phyloP scores from a whole-genome alignment of 2,888 invertebrate species.

The Oxytorus armatus region DNA sequence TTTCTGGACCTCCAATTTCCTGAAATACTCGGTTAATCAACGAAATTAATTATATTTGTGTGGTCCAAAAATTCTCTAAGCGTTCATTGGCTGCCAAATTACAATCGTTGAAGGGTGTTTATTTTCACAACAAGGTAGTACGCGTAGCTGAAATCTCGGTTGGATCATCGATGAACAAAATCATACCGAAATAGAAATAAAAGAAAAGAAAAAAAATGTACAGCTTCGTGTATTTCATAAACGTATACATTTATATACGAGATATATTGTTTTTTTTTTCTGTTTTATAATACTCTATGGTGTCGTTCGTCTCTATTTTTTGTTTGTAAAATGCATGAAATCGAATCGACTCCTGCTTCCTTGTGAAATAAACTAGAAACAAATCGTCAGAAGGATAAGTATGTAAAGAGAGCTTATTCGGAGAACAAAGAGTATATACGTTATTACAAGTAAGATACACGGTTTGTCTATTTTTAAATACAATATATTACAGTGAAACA shows the following conservation, averaged over 20 bases:
- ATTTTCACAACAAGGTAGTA: too few relatives aligned
- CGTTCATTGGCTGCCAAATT: too few relatives aligned
- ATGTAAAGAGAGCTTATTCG: constrained; percentile 42
- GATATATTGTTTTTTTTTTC: constrained; percentile 41
- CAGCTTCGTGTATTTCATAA: constrained; percentile 67
- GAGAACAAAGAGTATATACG: constrained; percentile 46
- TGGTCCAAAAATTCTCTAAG: too few relatives aligned
- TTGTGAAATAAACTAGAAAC: constrained; percentile 31
- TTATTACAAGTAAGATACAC: constrained; percentile 68
- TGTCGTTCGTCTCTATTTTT: constrained; percentile 30
- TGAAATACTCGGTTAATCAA: too few relatives aligned
- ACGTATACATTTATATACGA: constrained; percentile 63
- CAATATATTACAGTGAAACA: constrained; percentile 84
- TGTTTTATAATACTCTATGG: constrained; percentile 57
- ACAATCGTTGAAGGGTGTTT: too few relatives aligned
- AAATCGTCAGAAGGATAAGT: constrained; percentile 11
- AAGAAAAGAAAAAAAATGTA: constrained; percentile 69
- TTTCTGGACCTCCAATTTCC: too few relatives aligned
- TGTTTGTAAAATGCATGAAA: constrained; percentile 27
- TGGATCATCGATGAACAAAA: constrained; percentile 16
- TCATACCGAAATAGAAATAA: constrained; percentile 43
- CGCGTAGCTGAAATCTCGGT: too few relatives aligned
- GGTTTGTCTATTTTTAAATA: constrained; percentile 78
- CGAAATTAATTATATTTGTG: too few relatives aligned
- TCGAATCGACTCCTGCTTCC: constrained; percentile 32